phyloP scores from a whole-genome alignment of 1,140 invertebrate genomes.

The Penaeus japonicus region DNA sequence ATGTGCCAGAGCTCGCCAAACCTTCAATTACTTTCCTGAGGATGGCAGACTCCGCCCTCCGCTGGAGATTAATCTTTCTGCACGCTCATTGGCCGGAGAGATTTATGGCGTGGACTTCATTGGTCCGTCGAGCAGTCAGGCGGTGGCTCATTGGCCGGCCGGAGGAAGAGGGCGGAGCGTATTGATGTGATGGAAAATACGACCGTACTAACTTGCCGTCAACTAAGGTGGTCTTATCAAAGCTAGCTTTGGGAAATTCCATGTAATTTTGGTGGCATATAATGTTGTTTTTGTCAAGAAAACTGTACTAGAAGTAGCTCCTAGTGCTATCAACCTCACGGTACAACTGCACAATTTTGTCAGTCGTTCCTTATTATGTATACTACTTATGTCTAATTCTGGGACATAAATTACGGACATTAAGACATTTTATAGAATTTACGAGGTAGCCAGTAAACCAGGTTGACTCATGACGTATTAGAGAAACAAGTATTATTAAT shows the following conservation, averaged over 20 bases:
- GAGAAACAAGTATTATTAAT: not conserved
- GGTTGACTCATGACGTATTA: not conserved
- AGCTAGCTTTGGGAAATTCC: conserved; percentile 32
- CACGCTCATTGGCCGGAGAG: conserved; percentile 22
- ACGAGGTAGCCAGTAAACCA: not conserved
- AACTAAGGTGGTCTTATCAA: conserved; percentile 35
- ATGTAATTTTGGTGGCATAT: conserved; percentile 32
- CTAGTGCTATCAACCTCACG: not conserved
- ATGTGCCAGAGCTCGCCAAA: conserved; percentile 20
- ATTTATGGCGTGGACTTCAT: not conserved
- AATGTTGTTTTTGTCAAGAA: not conserved
- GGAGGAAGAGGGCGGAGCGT: not conserved
- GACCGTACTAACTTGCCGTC: conserved; percentile 4
- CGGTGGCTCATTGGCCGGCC: not conserved
- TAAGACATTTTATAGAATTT: conserved; percentile 2
- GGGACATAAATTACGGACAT: not conserved
- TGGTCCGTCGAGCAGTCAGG: not conserved
- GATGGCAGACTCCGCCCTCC: not conserved
- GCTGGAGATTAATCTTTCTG: not conserved
- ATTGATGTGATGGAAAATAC: conserved; percentile 19
- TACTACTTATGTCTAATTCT: not conserved
- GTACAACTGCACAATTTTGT: not conserved
- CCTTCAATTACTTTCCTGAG: conserved; percentile 19
- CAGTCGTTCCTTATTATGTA: not conserved
- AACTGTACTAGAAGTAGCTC: conserved; percentile 10